Percentiles rank a stretch among this genome's conserved stretches.
Conservation (phyloP, 2,888 invertebrate species). For the Podotricha telesiphe region DNA sequence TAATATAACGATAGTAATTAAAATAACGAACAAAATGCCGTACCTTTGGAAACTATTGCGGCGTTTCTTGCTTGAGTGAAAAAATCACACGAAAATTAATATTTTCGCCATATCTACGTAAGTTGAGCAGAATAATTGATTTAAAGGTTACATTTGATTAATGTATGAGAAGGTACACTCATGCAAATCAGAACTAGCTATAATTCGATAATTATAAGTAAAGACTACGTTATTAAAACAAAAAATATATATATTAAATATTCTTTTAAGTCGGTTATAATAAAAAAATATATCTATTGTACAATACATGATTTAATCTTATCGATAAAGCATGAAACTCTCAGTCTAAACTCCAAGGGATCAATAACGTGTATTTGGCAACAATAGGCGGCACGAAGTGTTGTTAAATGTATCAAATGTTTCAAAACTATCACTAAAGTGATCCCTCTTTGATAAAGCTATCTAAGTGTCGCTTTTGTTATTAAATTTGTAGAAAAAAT, state of each 20-base stretch:
- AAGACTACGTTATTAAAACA: background rate
- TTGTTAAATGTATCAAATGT: conserved; percentile 69
- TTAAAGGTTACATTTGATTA: no score
- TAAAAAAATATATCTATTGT: background rate
- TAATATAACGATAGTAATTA: no score
- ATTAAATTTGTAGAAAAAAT: conserved; percentile 52
- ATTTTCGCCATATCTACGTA: no score
- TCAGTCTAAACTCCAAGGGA: conserved; percentile 20
- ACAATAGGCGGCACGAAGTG: conserved; percentile 52
- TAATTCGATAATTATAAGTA: background rate
- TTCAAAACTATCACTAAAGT: conserved; percentile 57
- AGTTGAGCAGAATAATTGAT: no score
- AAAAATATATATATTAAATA: no score
- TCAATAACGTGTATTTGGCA: conserved; percentile 7
- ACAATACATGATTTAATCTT: conserved; percentile 26
- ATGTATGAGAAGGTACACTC: background rate
- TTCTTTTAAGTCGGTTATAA: background rate
- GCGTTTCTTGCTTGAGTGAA: no score
- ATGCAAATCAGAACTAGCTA: background rate
- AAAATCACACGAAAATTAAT: no score
- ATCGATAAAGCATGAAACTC: conserved; percentile 22
- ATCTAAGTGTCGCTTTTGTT: conserved; percentile 62
- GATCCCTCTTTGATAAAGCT: conserved; percentile 57
- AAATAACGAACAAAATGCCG: no score
- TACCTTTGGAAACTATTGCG: no score